Evolutionary conservation across 1,140 invertebrate genomes (phyloP).

Genomic region (Dendrolimus punctatus): DNA sequence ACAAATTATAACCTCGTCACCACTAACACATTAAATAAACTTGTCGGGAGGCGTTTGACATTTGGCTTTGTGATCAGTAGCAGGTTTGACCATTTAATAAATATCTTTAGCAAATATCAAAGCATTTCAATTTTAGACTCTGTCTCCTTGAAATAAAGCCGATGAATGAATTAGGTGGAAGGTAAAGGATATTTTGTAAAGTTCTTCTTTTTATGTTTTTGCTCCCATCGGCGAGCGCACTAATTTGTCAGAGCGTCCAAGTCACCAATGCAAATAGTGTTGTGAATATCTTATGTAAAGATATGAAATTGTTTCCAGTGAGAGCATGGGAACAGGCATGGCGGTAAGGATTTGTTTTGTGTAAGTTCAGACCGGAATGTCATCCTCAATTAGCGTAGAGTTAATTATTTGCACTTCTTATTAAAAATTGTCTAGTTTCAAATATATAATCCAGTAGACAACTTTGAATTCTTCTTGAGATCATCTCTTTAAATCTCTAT

Average conservation of each 20-base stretch:
- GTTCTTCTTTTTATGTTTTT: constrained; percentile 39
- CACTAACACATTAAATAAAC: constrained; percentile 57
- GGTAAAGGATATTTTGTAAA: neutral
- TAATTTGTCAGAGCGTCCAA: constrained; percentile 55
- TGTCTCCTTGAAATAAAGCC: neutral
- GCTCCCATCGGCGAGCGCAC: constrained; percentile 33
- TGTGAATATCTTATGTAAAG: constrained; percentile 64
- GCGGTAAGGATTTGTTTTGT: constrained; percentile 9
- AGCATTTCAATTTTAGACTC: neutral
- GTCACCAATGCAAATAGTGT: constrained; percentile 63
- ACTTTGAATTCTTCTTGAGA: no score
- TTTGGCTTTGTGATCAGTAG: constrained; percentile 30
- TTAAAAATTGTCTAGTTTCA: no score
- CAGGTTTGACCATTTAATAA: neutral
- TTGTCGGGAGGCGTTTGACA: constrained; percentile 40
- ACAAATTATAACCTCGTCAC: constrained; percentile 34
- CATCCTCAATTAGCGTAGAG: no score
- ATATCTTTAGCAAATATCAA: no score
- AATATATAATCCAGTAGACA: no score
- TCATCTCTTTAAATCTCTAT: no score
- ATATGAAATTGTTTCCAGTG: constrained; percentile 60
- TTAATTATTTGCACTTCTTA: no score
- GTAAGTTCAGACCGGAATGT: constrained; percentile 1
- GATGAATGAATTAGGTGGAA: neutral
- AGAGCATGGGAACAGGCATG: constrained; percentile 45